Conservation (phyloP, 2,888 invertebrate genomes). For the Heliconius cydno region DNA sequence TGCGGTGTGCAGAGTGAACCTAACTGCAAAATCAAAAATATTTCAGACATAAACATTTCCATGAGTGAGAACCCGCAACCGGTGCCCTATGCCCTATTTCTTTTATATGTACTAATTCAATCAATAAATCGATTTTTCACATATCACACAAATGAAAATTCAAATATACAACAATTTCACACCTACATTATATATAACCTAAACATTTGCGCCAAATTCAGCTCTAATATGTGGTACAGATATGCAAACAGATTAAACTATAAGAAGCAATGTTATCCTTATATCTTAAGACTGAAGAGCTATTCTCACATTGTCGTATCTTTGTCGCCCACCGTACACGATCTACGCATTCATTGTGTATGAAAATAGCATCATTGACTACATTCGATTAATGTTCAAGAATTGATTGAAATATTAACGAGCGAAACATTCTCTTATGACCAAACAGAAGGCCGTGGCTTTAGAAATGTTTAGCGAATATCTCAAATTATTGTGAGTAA, state of each 20-base stretch:
- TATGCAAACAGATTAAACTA: neutral
- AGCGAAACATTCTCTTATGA: conserved; percentile 14
- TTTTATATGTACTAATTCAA: neutral
- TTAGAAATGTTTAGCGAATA: neutral
- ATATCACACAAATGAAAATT: neutral
- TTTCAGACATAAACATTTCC: too few relatives aligned
- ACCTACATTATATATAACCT: neutral
- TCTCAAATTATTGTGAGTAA: neutral
- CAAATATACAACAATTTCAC: neutral
- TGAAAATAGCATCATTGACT: conserved; percentile 44
- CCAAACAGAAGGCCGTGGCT: neutral
- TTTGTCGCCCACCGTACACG: conserved; percentile 24
- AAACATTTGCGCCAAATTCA: conserved; percentile 17
- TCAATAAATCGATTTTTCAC: neutral
- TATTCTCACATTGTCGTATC: conserved; percentile 4
- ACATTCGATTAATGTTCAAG: conserved; percentile 24
- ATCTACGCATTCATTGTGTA: conserved; percentile 28
- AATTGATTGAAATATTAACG: conserved; percentile 36
- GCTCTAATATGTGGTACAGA: conserved; percentile 3
- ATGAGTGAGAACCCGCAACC: too few relatives aligned
- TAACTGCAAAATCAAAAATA: too few relatives aligned
- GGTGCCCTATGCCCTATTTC: too few relatives aligned
- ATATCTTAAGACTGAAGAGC: neutral
- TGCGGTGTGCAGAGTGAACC: too few relatives aligned
- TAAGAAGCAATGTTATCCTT: neutral